Conservation (phyloP, 2,113 vertebrate genomes). For the Enhydra lutris region DNA sequence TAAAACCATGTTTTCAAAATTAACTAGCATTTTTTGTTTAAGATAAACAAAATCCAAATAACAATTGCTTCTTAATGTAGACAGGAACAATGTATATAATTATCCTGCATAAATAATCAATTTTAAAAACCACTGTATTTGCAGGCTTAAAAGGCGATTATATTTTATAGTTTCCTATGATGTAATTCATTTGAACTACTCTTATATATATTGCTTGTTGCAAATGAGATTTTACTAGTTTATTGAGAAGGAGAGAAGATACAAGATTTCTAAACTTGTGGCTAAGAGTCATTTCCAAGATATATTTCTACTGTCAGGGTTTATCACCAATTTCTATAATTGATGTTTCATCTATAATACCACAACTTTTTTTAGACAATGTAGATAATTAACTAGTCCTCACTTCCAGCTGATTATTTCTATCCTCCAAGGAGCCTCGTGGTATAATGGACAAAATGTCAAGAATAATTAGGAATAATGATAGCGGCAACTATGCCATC, state of each 20-base stretch:
- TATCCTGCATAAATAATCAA: not conserved
- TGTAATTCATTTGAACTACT: not conserved
- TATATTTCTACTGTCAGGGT: conserved; percentile 60
- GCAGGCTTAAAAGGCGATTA: not conserved
- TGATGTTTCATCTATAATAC: conserved; percentile 69
- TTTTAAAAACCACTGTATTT: not conserved
- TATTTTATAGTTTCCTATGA: not conserved
- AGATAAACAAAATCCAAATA: not conserved
- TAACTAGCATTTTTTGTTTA: not conserved
- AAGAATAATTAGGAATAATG: conserved; percentile 74
- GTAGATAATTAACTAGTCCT: conserved; percentile 71
- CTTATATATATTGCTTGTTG: not conserved
- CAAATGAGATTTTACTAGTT: not conserved
- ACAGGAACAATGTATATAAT: not conserved
- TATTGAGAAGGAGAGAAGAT: conserved; percentile 25
- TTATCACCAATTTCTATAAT: conserved; percentile 56
- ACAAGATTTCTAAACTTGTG: conserved; percentile 47
- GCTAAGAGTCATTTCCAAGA: conserved; percentile 54
- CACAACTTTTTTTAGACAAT: conserved; percentile 48
- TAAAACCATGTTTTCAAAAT: not conserved
- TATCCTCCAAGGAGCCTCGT: conserved; percentile 61
- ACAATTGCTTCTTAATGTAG: not conserved
- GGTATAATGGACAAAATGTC: conserved; percentile 73
- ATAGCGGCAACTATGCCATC: conserved; percentile 2
- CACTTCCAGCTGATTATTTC: conserved; percentile 73